A percentile compares a stretch with the other conserved stretches of the same genome.
Conservation (phyloP, 2,797 vertebrate genomes). For the Megaceryle alcyon region DNA sequence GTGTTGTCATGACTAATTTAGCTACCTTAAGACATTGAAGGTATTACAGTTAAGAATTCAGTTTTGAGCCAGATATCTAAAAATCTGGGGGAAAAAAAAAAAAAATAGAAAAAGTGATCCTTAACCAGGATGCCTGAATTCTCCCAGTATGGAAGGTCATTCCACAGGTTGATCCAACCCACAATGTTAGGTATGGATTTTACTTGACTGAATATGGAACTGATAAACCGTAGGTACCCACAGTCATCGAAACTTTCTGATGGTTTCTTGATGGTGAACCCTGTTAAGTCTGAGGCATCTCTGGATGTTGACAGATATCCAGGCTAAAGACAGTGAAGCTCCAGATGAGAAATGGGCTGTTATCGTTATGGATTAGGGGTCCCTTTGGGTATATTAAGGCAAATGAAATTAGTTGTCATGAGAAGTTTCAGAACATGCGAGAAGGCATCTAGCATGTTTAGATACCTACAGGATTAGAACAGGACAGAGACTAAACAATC, state of each 20-base stretch:
- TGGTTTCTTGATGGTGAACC: background rate
- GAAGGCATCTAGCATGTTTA: background rate
- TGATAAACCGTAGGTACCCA: background rate
- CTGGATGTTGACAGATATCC: background rate
- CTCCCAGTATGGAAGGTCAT: rapidly evolving
- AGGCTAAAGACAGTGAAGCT: background rate
- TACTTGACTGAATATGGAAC: background rate
- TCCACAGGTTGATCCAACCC: background rate
- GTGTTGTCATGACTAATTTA: background rate
- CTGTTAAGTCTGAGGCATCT: background rate
- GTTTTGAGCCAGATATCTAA: background rate
- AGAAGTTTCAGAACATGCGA: background rate
- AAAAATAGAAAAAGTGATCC: background rate
- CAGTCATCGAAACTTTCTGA: background rate
- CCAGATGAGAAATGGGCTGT: background rate
- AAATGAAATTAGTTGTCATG: background rate
- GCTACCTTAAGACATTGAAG: background rate
- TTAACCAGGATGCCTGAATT: background rate
- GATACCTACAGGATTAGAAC: background rate
- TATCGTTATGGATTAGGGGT: background rate
- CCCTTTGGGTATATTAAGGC: background rate
- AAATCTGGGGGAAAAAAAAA: background rate
- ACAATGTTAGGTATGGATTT: background rate
- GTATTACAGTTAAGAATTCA: background rate
- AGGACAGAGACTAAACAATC: background rate